Conservation (phyloP, 1,140 invertebrate genomes). For the Lethrus apterus region DNA sequence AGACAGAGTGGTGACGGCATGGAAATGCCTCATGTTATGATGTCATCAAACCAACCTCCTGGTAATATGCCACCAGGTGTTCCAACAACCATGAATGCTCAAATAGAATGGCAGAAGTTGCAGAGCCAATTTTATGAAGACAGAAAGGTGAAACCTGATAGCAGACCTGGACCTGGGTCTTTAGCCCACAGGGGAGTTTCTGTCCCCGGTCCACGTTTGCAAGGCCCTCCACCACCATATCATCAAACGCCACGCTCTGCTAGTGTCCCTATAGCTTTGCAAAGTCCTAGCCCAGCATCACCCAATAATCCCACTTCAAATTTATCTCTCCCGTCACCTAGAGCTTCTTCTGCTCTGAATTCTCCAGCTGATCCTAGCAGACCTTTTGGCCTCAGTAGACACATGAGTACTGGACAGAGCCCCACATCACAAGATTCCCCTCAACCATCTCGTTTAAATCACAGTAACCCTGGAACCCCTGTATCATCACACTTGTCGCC, state of each 20-base stretch:
- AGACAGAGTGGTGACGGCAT: conserved; percentile 22
- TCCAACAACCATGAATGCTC: conserved; percentile 44
- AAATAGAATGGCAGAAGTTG: conserved; percentile 83
- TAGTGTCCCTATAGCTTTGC: conserved; percentile 72
- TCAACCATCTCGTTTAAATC: conserved; percentile 46
- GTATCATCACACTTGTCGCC: conserved; percentile 56
- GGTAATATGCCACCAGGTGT: conserved; percentile 42
- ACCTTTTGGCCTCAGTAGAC: conserved; percentile 43
- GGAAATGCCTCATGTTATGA: conserved; percentile 31
- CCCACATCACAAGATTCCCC: conserved; percentile 50
- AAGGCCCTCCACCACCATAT: conserved; percentile 82
- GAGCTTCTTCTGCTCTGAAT: conserved; percentile 60
- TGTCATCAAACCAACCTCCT: conserved; percentile 31
- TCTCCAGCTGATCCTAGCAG: conserved; percentile 57
- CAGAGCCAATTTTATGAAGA: conserved; percentile 78
- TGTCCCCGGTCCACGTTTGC: conserved; percentile 49
- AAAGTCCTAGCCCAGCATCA: conserved; percentile 63
- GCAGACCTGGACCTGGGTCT: conserved; percentile 23
- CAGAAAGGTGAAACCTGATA: conserved; percentile 39
- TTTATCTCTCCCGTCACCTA: conserved; percentile 61
- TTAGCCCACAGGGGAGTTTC: conserved; percentile 17
- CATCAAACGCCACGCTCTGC: conserved; percentile 74
- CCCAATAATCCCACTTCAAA: conserved; percentile 64
- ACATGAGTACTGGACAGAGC: conserved; percentile 54
- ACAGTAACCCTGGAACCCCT: conserved; percentile 65